Base-by-base conservation (phyloP, 2,888 invertebrate genomes). In the Tetranychus truncatus region DNA sequence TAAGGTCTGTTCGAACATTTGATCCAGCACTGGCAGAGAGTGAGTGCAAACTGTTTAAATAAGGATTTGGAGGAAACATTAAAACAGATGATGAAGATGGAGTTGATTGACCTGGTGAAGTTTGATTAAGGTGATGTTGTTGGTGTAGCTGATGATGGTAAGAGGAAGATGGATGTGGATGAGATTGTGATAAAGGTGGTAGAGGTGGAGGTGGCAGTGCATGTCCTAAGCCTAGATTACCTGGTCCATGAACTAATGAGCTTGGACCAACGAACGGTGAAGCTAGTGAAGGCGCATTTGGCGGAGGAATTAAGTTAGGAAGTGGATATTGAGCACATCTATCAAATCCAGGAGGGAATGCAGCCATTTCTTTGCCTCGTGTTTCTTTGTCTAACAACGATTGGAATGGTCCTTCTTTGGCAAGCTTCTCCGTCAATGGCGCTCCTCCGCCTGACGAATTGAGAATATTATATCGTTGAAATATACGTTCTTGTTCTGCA, bases 361-460 rank as follows among this genome's bases (percentile, higher is more conserved):
- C 55, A 15, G 34, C 44, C 34, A 34, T 34, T 44, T 34, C 72
- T 24, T 45, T 45, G 15, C 15, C 72, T 24, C 69, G 69, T 2
- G 34, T 0, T 20, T 69, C 69, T 69, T 69, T 69, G 18, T 71
- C 69, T 71, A 71, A 46, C 6, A 75, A 1, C 5, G 69, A 24
- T 18, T 75, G 71, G 9, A 74, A 44, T 6, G 76, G 34, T 11
- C 66, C 67, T 67, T 76, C 76, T 73, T 76, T 76, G 46, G 65
- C 73, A 6, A 76, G 11, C 45, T 76, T 76, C 8, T 76, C 77
- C 11, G 76, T 67, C 21, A 76, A 66, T 15, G 74, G 45, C 1
- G 75, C 75, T 3, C 77, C 77, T 24, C 77, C 77, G 9, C 77
- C 77, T 8, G 77, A 73, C 11, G 74, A 74, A 21, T 74, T 76